A percentile compares a stretch with the other conserved stretches of the same genome.
Conservation (phyloP, 2,797 vertebrate species). For the Sphenopsis melanotis region DNA sequence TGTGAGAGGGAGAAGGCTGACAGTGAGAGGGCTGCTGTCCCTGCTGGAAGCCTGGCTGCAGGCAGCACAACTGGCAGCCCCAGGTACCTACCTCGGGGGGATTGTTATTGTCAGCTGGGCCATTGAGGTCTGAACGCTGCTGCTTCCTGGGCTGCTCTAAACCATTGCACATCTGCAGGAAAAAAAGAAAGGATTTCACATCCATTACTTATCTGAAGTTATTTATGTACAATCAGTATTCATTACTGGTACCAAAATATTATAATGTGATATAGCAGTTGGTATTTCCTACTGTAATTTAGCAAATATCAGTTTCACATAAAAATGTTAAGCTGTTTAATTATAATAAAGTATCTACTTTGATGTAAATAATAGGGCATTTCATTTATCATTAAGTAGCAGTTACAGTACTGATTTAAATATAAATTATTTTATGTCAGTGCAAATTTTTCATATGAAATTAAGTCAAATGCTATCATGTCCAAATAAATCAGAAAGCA, state of each 20-base stretch:
- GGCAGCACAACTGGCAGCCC: not conserved
- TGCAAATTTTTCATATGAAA: not conserved
- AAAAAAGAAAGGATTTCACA: not conserved
- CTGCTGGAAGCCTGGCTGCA: not conserved
- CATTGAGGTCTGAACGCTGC: constrained; percentile 96
- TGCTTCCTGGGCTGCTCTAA: constrained; percentile 91
- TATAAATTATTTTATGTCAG: not conserved
- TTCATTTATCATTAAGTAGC: not conserved
- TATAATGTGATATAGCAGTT: not conserved
- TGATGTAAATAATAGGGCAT: not conserved
- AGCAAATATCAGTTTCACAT: not conserved
- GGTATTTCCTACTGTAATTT: not conserved
- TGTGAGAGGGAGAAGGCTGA: not conserved
- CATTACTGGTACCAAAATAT: not conserved
- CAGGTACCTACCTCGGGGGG: constrained; percentile 81
- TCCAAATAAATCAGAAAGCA: not conserved
- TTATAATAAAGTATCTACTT: not conserved
- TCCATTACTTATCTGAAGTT: not conserved
- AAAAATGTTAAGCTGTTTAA: not conserved
- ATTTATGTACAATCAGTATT: not conserved
- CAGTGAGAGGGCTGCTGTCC: not conserved
- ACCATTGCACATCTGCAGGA: constrained; percentile 84
- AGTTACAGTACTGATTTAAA: not conserved
- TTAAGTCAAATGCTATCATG: not conserved
- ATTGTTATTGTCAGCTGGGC: constrained; percentile 93